Evolutionary conservation across 2,888 invertebrate genomes (phyloP).

Genomic region (Drosophila fungiperda): DNA sequence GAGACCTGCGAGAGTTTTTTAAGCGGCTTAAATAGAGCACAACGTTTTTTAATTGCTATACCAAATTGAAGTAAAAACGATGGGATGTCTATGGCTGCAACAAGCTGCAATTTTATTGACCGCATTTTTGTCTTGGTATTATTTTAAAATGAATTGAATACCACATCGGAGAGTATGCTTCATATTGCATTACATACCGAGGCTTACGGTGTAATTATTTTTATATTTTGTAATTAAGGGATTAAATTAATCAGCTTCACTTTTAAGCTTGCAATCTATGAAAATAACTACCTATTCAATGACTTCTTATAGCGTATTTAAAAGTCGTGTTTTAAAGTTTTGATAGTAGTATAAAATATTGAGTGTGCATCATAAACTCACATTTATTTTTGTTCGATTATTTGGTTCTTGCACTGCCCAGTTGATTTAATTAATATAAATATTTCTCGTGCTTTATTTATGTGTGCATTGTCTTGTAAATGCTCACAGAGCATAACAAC

Average conservation of each 20-base stretch:
- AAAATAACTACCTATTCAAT: too few relatives aligned
- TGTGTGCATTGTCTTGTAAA: constrained; percentile 10
- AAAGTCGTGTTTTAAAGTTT: neutral
- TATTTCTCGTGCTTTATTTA: constrained; percentile 34
- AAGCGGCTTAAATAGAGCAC: constrained; percentile 24
- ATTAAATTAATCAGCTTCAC: too few relatives aligned
- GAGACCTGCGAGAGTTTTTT: constrained; percentile 6
- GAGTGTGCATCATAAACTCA: neutral
- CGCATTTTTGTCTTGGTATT: constrained; percentile 65
- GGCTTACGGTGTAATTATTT: neutral
- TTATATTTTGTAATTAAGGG: too few relatives aligned
- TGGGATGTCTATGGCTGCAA: constrained; percentile 7
- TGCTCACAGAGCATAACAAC: constrained; percentile 19
- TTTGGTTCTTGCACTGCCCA: neutral
- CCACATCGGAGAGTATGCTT: constrained; percentile 39
- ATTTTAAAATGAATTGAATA: constrained; percentile 79
- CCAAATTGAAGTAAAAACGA: constrained; percentile 6
- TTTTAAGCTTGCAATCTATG: neutral
- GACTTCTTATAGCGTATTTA: neutral
- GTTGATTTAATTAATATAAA: constrained; percentile 53
- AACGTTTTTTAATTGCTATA: constrained; percentile 24
- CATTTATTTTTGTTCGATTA: neutral
- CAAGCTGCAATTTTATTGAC: constrained; percentile 51
- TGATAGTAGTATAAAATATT: constrained; percentile 40
- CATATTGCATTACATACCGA: constrained; percentile 1